Conservation (phyloP, 2,888 invertebrate species). For the Dichetophora obliterata region DNA sequence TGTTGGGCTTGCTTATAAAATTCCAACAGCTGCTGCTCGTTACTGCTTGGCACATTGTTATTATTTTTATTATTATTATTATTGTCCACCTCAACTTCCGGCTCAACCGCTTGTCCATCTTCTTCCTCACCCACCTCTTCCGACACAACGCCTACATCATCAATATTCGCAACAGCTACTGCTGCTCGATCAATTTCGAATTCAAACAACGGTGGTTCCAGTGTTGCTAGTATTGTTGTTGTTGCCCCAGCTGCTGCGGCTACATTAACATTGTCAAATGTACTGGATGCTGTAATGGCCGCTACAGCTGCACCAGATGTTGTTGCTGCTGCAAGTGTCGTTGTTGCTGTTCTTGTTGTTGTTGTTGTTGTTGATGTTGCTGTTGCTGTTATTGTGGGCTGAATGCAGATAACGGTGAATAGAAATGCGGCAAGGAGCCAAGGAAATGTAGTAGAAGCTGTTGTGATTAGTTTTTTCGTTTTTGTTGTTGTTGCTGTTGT, state of each 20-base stretch:
- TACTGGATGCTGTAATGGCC: not conserved
- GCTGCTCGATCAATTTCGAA: constrained; percentile 38
- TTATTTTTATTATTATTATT: constrained; percentile 22
- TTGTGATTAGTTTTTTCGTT: not conserved
- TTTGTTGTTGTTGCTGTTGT: constrained; percentile 45
- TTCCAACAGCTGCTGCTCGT: constrained; percentile 55
- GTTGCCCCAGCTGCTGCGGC: constrained; percentile 37
- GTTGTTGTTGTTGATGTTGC: constrained; percentile 30
- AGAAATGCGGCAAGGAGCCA: constrained; percentile 26
- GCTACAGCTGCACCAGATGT: not conserved
- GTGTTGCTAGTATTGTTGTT: constrained; percentile 55
- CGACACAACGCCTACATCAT: not conserved
- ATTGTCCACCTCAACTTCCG: constrained; percentile 11
- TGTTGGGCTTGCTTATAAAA: constrained; percentile 60
- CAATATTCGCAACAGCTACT: not conserved
- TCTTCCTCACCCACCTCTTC: constrained; percentile 2
- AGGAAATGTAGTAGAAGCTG: not conserved
- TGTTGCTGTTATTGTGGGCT: constrained; percentile 6
- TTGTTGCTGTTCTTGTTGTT: constrained; percentile 46
- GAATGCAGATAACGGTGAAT: constrained; percentile 13
- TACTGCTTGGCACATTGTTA: constrained; percentile 37
- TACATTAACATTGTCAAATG: not conserved
- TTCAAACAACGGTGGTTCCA: constrained; percentile 58
- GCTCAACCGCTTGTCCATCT: not conserved
- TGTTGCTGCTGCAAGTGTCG: constrained; percentile 2